Evolutionary conservation across 1,140 invertebrate species (phyloP).

Genomic region (Whitmania pigra): DNA sequence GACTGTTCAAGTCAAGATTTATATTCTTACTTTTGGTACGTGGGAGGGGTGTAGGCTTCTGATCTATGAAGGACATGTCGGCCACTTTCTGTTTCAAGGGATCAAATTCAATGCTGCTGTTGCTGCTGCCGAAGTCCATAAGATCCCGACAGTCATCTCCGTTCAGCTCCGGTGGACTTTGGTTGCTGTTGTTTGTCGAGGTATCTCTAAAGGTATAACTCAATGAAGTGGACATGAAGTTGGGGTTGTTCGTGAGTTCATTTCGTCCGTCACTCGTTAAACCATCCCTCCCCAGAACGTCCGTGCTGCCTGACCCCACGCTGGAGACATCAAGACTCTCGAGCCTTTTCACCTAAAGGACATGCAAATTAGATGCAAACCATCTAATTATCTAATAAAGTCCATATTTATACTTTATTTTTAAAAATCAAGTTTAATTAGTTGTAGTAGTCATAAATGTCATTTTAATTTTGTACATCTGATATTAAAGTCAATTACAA

Average conservation of each 20-base stretch:
- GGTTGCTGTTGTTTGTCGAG: not conserved
- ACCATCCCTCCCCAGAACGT: not conserved
- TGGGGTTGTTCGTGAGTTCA: not conserved
- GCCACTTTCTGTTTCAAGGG: conserved; percentile 1
- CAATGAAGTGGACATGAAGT: not conserved
- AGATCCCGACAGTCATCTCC: not conserved
- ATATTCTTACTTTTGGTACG: not conserved
- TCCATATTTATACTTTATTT: no score
- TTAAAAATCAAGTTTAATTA: no score
- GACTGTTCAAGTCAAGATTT: not conserved
- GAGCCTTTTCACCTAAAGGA: no score
- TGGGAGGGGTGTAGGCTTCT: not conserved
- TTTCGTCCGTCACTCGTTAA: not conserved
- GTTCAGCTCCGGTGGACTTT: not conserved
- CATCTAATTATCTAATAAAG: no score
- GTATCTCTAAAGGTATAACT: not conserved
- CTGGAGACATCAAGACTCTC: not conserved
- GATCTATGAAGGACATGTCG: no score
- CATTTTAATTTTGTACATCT: no score
- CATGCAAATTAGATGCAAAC: no score
- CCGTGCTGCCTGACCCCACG: not conserved
- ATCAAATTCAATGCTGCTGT: conserved; percentile 13
- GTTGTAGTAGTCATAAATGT: no score
- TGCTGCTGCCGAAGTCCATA: not conserved
- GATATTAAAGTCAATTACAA: no score